phyloP scores from a whole-genome alignment of 2,888 invertebrate species.

The Drosophila affinis region DNA sequence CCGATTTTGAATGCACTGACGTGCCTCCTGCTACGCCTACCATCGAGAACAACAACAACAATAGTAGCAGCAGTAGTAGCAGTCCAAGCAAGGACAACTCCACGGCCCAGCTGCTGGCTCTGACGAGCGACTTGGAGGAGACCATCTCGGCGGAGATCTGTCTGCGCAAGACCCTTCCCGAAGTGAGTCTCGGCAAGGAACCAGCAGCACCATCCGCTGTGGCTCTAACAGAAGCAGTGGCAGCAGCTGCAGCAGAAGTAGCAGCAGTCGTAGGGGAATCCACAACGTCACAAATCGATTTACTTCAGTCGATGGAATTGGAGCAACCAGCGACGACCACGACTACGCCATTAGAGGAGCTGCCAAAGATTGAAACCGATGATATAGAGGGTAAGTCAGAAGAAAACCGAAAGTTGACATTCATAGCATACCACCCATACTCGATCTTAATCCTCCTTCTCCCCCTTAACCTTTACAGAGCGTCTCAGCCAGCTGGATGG shows the following conservation, averaged over 20 bases:
- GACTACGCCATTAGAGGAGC: conserved; percentile 12
- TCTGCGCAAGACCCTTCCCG: conserved; percentile 78
- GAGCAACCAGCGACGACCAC: not conserved
- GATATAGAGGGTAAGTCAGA: conserved; percentile 29
- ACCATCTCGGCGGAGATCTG: conserved; percentile 81
- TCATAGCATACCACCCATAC: no score
- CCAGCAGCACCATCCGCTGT: conserved; percentile 17
- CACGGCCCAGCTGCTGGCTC: conserved; percentile 76
- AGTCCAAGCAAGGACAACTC: conserved; percentile 65
- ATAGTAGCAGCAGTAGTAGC: conserved; percentile 38
- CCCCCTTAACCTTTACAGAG: conserved; percentile 60
- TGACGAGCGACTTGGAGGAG: conserved; percentile 79
- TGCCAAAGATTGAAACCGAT: conserved; percentile 32
- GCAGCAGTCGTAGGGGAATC: conserved; percentile 13
- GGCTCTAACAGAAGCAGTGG: not conserved
- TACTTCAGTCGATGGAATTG: not conserved
- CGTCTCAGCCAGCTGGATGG: conserved; percentile 82
- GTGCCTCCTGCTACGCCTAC: conserved; percentile 13
- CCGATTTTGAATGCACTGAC: conserved; percentile 8
- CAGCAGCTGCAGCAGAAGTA: not conserved
- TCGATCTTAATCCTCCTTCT: not conserved
- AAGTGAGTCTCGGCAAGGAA: conserved; percentile 65
- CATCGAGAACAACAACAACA: conserved; percentile 56
- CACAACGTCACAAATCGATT: not conserved
- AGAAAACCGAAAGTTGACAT: not conserved